phyloP scores from a whole-genome alignment of 2,113 vertebrate species.

The Dasyornis broadbenti region DNA sequence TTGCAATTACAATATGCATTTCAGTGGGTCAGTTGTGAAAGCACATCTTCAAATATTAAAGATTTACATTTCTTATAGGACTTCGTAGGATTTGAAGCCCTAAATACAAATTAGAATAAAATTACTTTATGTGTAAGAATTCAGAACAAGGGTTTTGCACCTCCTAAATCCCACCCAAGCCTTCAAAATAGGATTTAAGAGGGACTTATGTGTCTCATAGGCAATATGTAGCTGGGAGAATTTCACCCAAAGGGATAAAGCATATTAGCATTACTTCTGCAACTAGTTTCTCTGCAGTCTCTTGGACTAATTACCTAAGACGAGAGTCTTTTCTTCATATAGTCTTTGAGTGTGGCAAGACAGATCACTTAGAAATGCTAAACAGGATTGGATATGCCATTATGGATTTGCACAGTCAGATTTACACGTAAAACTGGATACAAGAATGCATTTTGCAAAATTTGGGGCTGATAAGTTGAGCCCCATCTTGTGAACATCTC shows the following conservation, averaged over 20 bases:
- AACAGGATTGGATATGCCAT: not conserved
- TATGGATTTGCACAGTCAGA: not conserved
- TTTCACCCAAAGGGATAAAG: not conserved
- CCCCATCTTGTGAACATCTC: not conserved
- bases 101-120: not conserved
- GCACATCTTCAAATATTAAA: not conserved
- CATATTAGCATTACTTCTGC: not conserved
- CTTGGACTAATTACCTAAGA: not conserved
- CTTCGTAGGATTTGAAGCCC: not conserved
- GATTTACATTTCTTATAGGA: not conserved
- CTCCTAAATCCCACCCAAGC: not conserved
- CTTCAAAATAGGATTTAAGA: conserved; percentile 9
- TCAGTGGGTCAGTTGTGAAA: not conserved
- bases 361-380: not conserved
- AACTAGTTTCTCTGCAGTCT: not conserved
- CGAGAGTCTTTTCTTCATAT: not conserved
- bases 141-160: not conserved
- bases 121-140: not conserved
- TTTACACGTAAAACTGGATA: not conserved
- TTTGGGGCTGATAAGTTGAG: not conserved
- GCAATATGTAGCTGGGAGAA: not conserved
- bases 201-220: not conserved
- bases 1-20: not conserved
- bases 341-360: not conserved
- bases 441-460: not conserved